Percentiles rank a stretch among this genome's conserved stretches.
phyloP scores from a whole-genome alignment of 1,140 invertebrate genomes.

The Paraescarpia echinospica region DNA sequence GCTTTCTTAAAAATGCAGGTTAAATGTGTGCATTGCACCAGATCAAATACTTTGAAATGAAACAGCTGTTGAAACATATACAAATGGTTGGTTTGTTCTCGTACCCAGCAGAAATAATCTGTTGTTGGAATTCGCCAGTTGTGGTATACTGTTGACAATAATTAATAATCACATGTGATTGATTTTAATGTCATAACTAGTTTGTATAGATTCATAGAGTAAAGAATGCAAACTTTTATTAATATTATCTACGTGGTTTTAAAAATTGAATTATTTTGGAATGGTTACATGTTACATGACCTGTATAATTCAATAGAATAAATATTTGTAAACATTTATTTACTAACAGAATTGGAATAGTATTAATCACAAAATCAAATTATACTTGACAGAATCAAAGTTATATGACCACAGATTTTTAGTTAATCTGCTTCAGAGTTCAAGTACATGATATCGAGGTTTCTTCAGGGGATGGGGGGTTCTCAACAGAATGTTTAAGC shows the following conservation, averaged over 20 bases:
- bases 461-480: not conserved
- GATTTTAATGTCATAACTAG: not conserved
- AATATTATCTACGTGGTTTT: not conserved
- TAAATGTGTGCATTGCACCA: not conserved
- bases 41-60: not conserved
- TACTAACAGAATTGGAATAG: not conserved
- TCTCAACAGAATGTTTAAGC: not conserved
- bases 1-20: not conserved
- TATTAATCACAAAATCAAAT: not conserved
- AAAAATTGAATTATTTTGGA: not conserved
- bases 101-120: not conserved
- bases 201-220: not conserved
- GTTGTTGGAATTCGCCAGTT: not conserved
- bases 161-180: not conserved
- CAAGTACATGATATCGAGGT: not conserved
- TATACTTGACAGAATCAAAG: not conserved
- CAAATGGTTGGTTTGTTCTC: not conserved
- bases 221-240: not conserved
- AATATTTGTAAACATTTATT: not conserved
- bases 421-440: not conserved
- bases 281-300: not conserved
- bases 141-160: not conserved
- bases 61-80: not conserved
- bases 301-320: not conserved
- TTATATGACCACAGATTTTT: not conserved